Base-by-base conservation (phyloP, 2,797 vertebrate genomes). In the Phyllotis vaccarum region DNA sequence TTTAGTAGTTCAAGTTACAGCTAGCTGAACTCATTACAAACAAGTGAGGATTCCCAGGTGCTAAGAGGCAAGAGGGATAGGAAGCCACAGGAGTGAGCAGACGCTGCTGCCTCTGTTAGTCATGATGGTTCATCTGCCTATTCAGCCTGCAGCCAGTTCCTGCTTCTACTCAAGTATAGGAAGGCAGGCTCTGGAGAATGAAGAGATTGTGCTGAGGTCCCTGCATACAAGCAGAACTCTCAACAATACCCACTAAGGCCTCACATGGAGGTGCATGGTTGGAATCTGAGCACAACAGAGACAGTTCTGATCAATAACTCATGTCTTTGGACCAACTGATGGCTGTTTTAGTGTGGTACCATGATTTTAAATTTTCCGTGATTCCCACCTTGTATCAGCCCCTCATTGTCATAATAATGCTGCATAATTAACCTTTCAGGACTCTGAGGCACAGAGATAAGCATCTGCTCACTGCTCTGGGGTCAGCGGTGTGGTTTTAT, bases 21-120 rank as follows among this genome's bases (percentile, higher is more conserved):
- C 89, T 56, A 90, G 34, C n/a, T 74, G 49, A 93, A 62, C 27
- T 78, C 79, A 2, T 21, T 46, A 80, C 58, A 72, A 88, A 94
- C 79, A 75, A 68, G 16, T 27, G 37, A 10, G 1, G 14, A 83
- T 72, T 62, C 79, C 43, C 88, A 76, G 11, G 34, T 40, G 8
- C 76, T 40, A 3, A 34, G 86, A 78, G 62, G 81, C 66, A 76
- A 37, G 16, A 6, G 3, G 31, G 56, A 76, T 31, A 43, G 22
- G 34, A 85, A 85, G 24, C 52, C 52, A 0, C 10, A 3, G 17
- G 24, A 8, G 6, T 11, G 68, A 14, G 7, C 7, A 19, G 43
- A 24, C 52, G 37, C 16, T 6, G 9, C 70, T 43, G 37, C 9
- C 24, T 49, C n/a, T 66, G 3, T n/a, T 58, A 56, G 19, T 70